A percentile compares a stretch with the other conserved stretches of the same genome.
Conservation (phyloP, 1,140 invertebrate species). For the Drosophila persimilis region DNA sequence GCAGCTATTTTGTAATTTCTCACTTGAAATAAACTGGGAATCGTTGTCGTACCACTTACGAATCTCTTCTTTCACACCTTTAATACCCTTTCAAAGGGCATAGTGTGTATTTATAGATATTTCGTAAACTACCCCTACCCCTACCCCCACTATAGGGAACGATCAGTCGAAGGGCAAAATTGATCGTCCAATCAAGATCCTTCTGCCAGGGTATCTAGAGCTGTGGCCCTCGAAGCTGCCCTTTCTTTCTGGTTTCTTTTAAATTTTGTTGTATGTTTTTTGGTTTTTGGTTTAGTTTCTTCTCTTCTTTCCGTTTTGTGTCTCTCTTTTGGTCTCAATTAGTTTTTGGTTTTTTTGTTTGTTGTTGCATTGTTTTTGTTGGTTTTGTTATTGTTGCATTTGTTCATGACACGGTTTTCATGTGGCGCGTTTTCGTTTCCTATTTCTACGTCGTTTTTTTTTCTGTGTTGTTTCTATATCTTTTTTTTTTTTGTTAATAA, state of each 20-base stretch:
- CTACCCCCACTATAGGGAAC: too few species aligned
- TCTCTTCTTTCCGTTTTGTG: conserved; percentile 51
- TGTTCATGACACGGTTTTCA: conserved; percentile 79
- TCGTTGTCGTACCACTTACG: conserved; percentile 22
- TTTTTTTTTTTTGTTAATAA: conserved; percentile 16
- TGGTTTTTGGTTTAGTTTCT: conserved; percentile 55
- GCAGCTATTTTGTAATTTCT: conserved; percentile 65
- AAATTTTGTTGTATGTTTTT: conserved; percentile 26
- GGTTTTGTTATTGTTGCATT: conserved; percentile 66
- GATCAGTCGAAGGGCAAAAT: too few species aligned
- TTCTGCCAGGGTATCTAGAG: neutral
- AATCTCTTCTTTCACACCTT: conserved; percentile 40
- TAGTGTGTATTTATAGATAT: too few species aligned
- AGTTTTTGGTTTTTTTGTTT: conserved; percentile 47
- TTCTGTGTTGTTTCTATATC: conserved; percentile 43
- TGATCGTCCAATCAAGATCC: too few species aligned
- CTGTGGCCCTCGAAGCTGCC: too few species aligned
- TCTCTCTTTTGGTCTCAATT: conserved; percentile 49
- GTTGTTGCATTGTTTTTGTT: conserved; percentile 59
- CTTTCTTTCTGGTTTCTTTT: conserved; percentile 21
- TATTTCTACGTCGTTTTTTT: conserved; percentile 55
- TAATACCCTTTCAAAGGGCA: neutral
- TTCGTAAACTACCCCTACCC: too few species aligned
- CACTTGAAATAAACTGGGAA: conserved; percentile 65
- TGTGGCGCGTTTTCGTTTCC: conserved; percentile 76